phyloP scores from a whole-genome alignment of 2,888 invertebrate species.

The Chaetoderma sp. region DNA sequence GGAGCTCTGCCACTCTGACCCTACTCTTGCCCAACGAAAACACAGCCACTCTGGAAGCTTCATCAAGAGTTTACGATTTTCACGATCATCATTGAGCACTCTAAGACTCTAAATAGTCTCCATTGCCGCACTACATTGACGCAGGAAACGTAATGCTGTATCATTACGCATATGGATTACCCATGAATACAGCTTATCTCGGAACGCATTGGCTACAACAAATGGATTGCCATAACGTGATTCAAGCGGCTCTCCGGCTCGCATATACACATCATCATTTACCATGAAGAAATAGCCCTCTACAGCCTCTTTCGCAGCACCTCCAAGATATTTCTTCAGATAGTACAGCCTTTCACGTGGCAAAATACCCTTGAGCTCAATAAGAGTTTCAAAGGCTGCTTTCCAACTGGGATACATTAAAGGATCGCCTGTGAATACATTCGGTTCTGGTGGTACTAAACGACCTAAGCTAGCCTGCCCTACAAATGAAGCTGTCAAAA shows the following conservation, averaged over 20 bases:
- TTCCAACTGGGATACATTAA: conserved; percentile 33
- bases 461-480: conserved; percentile 4
- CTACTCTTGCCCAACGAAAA: too few species aligned
- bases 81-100: too few species aligned
- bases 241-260: conserved; percentile 23
- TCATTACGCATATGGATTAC: conserved; percentile 13
- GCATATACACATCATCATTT: conserved; percentile 26
- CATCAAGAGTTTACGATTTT: too few species aligned
- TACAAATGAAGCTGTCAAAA: too few species aligned
- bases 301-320: conserved; percentile 31
- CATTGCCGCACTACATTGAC: too few species aligned
- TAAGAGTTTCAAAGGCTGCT: conserved; percentile 30
- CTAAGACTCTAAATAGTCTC: too few species aligned
- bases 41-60: too few species aligned
- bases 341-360: conserved; percentile 32
- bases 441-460: conserved; percentile 23
- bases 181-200: conserved; percentile 17
- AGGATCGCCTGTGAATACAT: conserved; percentile 27
- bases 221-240: conserved; percentile 36
- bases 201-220: conserved; percentile 29
- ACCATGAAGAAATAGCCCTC: conserved; percentile 34
- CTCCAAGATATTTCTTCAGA: conserved; percentile 35
- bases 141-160: too few species aligned
- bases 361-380: conserved; percentile 28
- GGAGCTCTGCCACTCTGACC: too few species aligned